Percentiles rank a stretch among this genome's conserved stretches.
Evolutionary conservation across 2,888 invertebrate genomes (phyloP).

Genomic region (Crocallis elinguaria): DNA sequence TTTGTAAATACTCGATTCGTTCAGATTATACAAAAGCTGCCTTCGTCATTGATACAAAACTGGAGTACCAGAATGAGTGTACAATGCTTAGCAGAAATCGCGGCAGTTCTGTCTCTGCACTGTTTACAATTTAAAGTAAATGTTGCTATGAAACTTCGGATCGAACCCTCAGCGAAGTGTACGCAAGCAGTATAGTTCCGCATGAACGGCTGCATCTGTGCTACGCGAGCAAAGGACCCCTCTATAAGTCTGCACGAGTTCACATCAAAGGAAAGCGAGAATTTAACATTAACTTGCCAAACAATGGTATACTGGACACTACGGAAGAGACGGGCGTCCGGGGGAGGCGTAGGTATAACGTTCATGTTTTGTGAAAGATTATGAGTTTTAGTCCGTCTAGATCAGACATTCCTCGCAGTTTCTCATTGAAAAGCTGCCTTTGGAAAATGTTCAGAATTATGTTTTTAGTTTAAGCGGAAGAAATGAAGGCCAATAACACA

Average conservation of each 20-base stretch:
- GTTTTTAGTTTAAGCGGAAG: too few species aligned
- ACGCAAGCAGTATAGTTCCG: slow-evolving; percentile 51
- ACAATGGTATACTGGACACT: slow-evolving; percentile 47
- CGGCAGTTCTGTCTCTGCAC: too few species aligned
- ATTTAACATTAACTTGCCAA: slow-evolving; percentile 67
- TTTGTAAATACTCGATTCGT: too few species aligned
- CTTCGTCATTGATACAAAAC: too few species aligned
- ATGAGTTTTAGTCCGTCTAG: slow-evolving; percentile 5
- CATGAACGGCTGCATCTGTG: slow-evolving; percentile 67
- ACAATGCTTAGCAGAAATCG: too few species aligned
- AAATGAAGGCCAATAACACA: too few species aligned
- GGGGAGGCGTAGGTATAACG: neutral
- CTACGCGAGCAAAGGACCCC: slow-evolving; percentile 66
- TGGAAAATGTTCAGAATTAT: too few species aligned
- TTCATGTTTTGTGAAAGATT: slow-evolving; percentile 19
- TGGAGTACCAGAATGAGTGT: too few species aligned
- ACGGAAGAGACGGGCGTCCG: slow-evolving; percentile 16
- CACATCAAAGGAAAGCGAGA: slow-evolving; percentile 72
- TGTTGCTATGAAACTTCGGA: slow-evolving; percentile 3
- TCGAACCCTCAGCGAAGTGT: slow-evolving; percentile 31
- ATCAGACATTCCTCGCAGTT: too few species aligned
- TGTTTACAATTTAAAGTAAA: neutral
- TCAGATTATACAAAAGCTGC: too few species aligned
- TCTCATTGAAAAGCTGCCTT: too few species aligned
- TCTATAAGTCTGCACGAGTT: slow-evolving; percentile 62